Evolutionary conservation across 2,113 vertebrate species (phyloP).

Genomic region (Setophaga petechia): DNA sequence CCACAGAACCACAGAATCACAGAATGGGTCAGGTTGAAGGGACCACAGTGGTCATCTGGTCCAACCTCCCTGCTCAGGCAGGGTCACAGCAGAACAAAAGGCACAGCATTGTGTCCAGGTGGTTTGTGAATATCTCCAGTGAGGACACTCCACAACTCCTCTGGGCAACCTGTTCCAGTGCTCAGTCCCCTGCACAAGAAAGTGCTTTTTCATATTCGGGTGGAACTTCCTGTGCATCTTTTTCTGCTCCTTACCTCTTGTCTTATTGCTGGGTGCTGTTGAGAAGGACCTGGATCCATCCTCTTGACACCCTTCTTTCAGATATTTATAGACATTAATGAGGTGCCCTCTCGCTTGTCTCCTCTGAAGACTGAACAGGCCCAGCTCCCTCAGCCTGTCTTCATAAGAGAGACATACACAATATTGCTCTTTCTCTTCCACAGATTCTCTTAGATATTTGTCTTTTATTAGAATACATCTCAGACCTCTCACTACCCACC

Average conservation of each 20-base stretch:
- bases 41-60: background rate
- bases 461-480: background rate
- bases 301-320: background rate
- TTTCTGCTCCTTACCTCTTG: background rate
- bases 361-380: background rate
- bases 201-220: background rate
- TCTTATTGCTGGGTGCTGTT: rapidly evolving
- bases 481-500: background rate
- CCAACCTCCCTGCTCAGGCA: background rate
- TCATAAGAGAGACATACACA: background rate
- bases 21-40: background rate
- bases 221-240: background rate
- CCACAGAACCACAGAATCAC: background rate
- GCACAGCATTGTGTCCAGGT: background rate
- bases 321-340: background rate
- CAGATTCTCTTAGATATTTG: background rate
- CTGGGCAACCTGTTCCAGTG: background rate
- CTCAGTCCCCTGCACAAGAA: background rate
- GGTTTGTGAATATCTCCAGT: background rate
- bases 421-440: background rate
- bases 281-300: background rate
- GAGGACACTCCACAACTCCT: background rate
- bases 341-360: background rate
- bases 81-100: background rate
- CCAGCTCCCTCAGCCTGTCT: background rate